Percentiles rank a stretch among this genome's conserved stretches.
phyloP scores from a whole-genome alignment of 2,113 vertebrate genomes.

The Hippocampus barbouri region DNA sequence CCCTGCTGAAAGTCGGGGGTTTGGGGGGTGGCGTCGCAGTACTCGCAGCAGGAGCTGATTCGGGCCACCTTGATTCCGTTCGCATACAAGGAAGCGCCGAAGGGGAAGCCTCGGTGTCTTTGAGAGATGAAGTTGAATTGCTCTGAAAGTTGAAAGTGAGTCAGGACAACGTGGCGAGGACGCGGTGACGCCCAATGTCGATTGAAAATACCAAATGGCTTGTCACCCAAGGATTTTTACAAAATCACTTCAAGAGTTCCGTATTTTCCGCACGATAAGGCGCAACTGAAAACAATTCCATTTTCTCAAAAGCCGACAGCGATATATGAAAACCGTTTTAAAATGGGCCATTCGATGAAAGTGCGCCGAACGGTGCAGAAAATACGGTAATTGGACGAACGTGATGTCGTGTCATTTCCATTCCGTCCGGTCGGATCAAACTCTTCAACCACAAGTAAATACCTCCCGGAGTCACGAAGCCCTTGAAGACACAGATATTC shows the following conservation, averaged over 20 bases:
- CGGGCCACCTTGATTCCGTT: slow-evolving; percentile 69
- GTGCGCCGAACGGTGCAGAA: too few relatives aligned
- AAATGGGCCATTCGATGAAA: too few relatives aligned
- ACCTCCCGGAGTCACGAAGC: slow-evolving; percentile 71
- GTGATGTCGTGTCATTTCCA: background rate
- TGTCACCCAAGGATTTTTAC: too few relatives aligned
- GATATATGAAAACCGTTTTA: too few relatives aligned
- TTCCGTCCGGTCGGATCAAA: background rate
- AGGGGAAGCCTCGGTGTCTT: slow-evolving; percentile 73
- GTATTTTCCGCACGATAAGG: too few relatives aligned
- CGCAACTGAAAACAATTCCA: too few relatives aligned
- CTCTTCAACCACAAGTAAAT: background rate
- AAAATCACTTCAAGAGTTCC: too few relatives aligned
- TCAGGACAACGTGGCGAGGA: background rate
- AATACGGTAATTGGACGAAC: too few relatives aligned
- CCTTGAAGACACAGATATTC: slow-evolving; percentile 77
- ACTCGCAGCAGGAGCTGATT: slow-evolving; percentile 79
- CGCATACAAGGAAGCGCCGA: slow-evolving; percentile 72
- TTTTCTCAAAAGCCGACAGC: too few relatives aligned
- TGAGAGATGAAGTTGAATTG: slow-evolving; percentile 74
- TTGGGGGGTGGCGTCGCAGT: slow-evolving; percentile 64
- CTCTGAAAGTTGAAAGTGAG: slow-evolving; percentile 52
- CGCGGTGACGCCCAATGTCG: background rate
- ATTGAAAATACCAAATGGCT: too few relatives aligned
- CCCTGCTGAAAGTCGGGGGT: slow-evolving; percentile 77